Percentiles rank a stretch among this genome's conserved stretches.
Conservation (phyloP, 2,113 vertebrate genomes). For the human (Homo sapiens) region GRCh38 chr3:81205001-81205500, state of each 20-base stretch:
- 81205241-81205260: neutral
- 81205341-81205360: neutral
- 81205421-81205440: neutral
- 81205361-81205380: neutral
- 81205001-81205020: neutral
- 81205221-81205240: neutral
- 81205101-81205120: neutral
- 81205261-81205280: neutral
- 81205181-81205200: neutral
- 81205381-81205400: neutral
- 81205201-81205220: neutral
- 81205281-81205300: neutral
- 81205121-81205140: neutral
- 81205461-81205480: neutral
- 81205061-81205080: neutral
- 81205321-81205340: neutral
- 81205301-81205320: neutral
- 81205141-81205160: neutral
- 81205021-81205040: neutral
- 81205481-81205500: neutral
- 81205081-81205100: neutral
- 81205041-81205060: neutral
- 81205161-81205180: neutral
- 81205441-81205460: neutral
- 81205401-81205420: neutral